Percentiles rank a stretch among this genome's conserved stretches.
phyloP scores from a whole-genome alignment of 1,140 invertebrate species.

The Rhopalosiphum padi region DNA sequence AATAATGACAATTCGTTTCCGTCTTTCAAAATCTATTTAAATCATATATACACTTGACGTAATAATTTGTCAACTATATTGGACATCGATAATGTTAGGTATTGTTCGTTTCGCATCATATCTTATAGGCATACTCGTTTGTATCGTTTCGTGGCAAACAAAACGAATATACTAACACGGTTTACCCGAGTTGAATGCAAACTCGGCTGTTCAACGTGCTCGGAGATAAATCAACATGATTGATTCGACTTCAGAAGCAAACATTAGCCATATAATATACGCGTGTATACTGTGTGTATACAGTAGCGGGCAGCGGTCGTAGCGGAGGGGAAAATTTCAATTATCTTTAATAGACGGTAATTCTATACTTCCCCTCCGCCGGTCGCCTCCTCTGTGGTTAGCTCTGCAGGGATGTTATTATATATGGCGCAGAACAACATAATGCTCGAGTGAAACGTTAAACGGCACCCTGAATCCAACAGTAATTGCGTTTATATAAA shows the following conservation, averaged over 20 bases:
- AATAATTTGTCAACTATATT: background rate
- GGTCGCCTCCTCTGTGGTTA: background rate
- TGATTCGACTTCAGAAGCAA: slow-evolving; percentile 54
- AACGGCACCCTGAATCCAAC: slow-evolving; percentile 55
- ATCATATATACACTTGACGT: background rate
- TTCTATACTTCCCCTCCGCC: slow-evolving; percentile 50
- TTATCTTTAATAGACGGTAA: slow-evolving; percentile 58
- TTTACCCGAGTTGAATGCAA: slow-evolving; percentile 35
- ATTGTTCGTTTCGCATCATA: background rate
- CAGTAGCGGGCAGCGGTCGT: background rate
- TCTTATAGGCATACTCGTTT: background rate
- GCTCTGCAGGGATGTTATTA: slow-evolving; percentile 53
- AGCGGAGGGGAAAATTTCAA: slow-evolving; percentile 54
- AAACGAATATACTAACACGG: slow-evolving; percentile 8
- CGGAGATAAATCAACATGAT: slow-evolving; percentile 54
- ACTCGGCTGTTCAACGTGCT: background rate
- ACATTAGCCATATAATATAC: slow-evolving; percentile 37
- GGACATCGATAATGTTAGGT: background rate
- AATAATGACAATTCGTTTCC: too few species aligned
- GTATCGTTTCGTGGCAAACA: slow-evolving; percentile 7
- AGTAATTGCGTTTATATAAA: slow-evolving; percentile 55
- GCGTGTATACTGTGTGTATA: background rate
- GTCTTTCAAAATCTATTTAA: background rate
- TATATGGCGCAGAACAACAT: slow-evolving; percentile 38
- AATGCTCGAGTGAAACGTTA: slow-evolving; percentile 56